A percentile compares a stretch with the other conserved stretches of the same genome.
These are phyloP conservation scores for Bemisia tabaci DNA, from an alignment of 1,140 invertebrate species.

Conservation along the genomic window DNA sequence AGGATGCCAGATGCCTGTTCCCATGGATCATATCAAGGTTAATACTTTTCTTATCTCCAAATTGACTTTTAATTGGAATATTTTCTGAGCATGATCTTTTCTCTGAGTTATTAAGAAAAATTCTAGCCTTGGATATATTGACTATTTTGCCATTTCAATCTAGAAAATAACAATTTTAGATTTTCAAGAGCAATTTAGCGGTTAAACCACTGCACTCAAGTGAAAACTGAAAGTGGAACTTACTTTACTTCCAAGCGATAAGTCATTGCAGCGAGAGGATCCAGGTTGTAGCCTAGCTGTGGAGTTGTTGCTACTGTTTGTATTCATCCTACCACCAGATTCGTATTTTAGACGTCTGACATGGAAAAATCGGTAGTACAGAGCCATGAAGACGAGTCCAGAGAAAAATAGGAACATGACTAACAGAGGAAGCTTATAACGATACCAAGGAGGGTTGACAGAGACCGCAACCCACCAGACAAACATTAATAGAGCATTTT, in stretches of 20 bases:
- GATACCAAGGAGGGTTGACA: slow-evolving; percentile 30
- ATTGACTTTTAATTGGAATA: too few species aligned
- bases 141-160: too few species aligned
- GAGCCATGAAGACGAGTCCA: slow-evolving; percentile 67
- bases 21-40: too few species aligned
- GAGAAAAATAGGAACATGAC: slow-evolving; percentile 50
- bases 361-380: slow-evolving; percentile 56
- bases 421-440: slow-evolving; percentile 36
- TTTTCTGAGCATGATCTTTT: too few species aligned
- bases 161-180: too few species aligned
- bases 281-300: slow-evolving; percentile 12
- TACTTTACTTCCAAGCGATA: slow-evolving; percentile 8
- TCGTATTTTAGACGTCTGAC: slow-evolving; percentile 36
- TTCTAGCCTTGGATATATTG: too few species aligned
- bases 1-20: too few species aligned
- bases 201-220: too few species aligned
- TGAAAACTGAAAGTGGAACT: too few species aligned
- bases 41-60: too few species aligned
- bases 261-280: slow-evolving; percentile 6
- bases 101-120: too few species aligned
- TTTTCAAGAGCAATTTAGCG: too few species aligned
- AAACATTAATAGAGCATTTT: slow-evolving; percentile 61
- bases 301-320: slow-evolving; percentile 15
- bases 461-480: slow-evolving; percentile 36
- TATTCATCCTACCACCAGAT: slow-evolving; percentile 35